These are phyloP conservation scores for Gryon sp. DNA, from an alignment of 1,140 invertebrate genomes.

Conservation along the genomic window DNA sequence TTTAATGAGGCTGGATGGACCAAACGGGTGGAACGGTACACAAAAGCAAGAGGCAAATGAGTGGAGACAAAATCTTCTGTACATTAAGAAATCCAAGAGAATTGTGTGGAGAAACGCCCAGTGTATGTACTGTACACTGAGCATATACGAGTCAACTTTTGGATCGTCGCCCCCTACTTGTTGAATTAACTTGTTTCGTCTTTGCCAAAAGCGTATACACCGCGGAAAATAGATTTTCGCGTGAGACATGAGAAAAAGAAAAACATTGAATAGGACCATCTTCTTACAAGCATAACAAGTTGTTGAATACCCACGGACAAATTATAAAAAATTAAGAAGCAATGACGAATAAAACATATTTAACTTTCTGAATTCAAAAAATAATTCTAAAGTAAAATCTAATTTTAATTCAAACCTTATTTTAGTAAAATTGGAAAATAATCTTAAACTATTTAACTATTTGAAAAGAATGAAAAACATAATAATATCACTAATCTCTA, in stretches of 20 bases:
- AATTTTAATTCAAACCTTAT: no score
- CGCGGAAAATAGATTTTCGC: conserved; percentile 17
- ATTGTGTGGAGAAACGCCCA: conserved; percentile 3
- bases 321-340: no score
- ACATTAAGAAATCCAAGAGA: conserved; percentile 30
- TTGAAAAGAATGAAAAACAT: no score
- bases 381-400: no score
- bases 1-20: conserved; percentile 55
- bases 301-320: conserved; percentile 6
- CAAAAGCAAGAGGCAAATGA: conserved; percentile 50
- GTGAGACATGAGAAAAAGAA: conserved; percentile 10
- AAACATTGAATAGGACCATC: conserved; percentile 6
- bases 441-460: no score
- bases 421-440: no score
- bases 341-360: no score
- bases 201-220: conserved; percentile 12
- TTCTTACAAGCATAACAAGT: background rate
- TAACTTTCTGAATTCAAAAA: no score
- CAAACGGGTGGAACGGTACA: conserved; percentile 9
- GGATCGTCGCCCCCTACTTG: conserved; percentile 53
- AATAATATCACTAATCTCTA: no score
- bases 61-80: conserved; percentile 41
- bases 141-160: conserved; percentile 33
- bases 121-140: conserved; percentile 2
- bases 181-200: conserved; percentile 47